Evolutionary conservation across 2,797 vertebrate genomes (phyloP), one percentile per base, ranked within the genome.

Genomic region (Perdix hodgsoniae): DNA sequence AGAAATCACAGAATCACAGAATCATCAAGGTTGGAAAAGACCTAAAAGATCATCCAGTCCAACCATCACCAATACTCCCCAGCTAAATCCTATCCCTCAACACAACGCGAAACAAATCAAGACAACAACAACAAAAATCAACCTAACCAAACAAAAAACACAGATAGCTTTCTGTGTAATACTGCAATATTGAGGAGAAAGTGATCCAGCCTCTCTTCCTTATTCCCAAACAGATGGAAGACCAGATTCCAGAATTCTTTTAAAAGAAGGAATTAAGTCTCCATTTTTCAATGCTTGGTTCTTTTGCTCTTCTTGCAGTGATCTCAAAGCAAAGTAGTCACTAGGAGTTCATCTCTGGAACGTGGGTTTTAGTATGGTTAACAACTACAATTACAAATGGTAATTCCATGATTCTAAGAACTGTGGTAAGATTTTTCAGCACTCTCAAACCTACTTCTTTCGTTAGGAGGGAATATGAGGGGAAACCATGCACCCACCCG

Each of bases 321-420:
- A 73, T 45, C 24, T 90, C 63, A 64, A 31, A 75, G 42, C 37
- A 40, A 31, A 78, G n/a, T 33, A 83, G n/a, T 26, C 49, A 72
- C 78, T 89, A 47, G 0, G 3, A 45, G 11, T 86, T 86, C 4
- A 54, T 76, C 88, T 88, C 29, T 76, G 26, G 92, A 73, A 42
- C 50, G 21, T 22, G 65, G 9, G 18, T 79, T 95, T 94, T 92
- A 86, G 70, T 64, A 47, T 67, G 44, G 27, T 88, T 90, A 83
- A 70, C 47, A 65, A 40, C 14, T 83, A 90, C 39, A 73, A 19
- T 50, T 86, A 29, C 14, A 9, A 52, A 29, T 4, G 5, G 14
- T 52, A 27, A 52, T 29, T 52, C 50, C 29, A 16, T 52, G 50
- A 29, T 29, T 29, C 50, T 52, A 29, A 52, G 50, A 52, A 17